Percentiles rank a stretch among this genome's conserved stretches.
phyloP scores from a whole-genome alignment of 2,888 invertebrate genomes.

The Aleiodes alternator region DNA sequence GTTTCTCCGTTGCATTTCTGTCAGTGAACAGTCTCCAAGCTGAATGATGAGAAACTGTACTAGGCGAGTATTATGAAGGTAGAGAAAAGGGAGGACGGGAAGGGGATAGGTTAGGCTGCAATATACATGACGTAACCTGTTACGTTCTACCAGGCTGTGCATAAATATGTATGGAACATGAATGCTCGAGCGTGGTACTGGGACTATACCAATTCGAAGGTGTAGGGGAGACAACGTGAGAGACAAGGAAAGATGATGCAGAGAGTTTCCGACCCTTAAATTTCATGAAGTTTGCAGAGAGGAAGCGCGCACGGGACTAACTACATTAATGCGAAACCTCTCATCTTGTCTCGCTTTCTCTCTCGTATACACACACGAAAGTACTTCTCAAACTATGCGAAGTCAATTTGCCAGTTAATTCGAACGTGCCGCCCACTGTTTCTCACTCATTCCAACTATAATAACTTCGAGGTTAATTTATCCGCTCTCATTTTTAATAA shows the following conservation, averaged over 20 bases:
- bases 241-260: conserved; percentile 5
- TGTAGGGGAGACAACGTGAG: conserved; percentile 9
- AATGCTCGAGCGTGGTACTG: conserved; percentile 68
- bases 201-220: conserved; percentile 24
- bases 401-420: conserved; percentile 45
- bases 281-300: conserved; percentile 38
- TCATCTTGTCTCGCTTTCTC: conserved; percentile 9
- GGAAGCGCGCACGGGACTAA: conserved; percentile 31
- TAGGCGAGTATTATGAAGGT: neutral
- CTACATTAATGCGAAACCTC: conserved; percentile 46
- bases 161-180: conserved; percentile 74
- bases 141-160: conserved; percentile 61
- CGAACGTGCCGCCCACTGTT: conserved; percentile 11
- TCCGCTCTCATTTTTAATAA: too few relatives aligned
- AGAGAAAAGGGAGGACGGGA: neutral
- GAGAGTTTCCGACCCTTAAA: conserved; percentile 27
- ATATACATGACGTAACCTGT: conserved; percentile 56
- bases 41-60: conserved; percentile 3
- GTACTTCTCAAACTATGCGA: conserved; percentile 46
- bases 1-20: neutral
- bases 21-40: conserved; percentile 9
- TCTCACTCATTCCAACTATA: neutral
- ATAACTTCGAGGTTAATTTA: neutral
- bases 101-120: conserved; percentile 9
- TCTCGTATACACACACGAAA: conserved; percentile 9